Evolutionary conservation across 2,113 vertebrate genomes (phyloP).

Genomic region (Cyprinodon brontotheroides): DNA sequence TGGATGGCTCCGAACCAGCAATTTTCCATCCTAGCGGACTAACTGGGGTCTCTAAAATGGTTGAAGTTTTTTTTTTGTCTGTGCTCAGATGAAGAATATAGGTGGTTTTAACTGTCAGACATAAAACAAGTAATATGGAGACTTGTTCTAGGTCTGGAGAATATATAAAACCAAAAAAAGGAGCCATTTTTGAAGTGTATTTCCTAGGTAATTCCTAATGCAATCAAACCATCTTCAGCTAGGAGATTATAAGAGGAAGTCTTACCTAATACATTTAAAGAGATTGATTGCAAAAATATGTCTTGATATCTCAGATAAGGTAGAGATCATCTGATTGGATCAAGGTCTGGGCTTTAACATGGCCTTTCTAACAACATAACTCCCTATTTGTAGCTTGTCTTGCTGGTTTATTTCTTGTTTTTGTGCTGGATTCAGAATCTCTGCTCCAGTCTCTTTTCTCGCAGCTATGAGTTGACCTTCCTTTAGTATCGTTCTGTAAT

Average conservation of each 20-base stretch:
- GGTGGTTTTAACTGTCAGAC: constrained; percentile 9
- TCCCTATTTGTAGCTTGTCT: neutral
- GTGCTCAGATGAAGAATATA: constrained; percentile 7
- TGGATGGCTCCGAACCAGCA: constrained; percentile 35
- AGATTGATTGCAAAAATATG: neutral
- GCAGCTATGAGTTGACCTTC: neutral
- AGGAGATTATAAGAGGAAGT: neutral
- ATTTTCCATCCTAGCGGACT: constrained; percentile 39
- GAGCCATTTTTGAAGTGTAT: neutral
- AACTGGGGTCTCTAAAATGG: constrained; percentile 32
- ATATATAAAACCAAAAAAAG: neutral
- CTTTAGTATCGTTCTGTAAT: neutral
- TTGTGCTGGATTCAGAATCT: no score
- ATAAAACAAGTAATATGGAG: neutral
- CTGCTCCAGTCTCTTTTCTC: no score
- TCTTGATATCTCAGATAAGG: neutral
- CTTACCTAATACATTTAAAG: neutral
- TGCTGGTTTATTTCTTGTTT: no score
- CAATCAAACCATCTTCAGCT: neutral
- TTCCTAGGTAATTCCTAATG: neutral
- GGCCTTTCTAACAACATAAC: neutral
- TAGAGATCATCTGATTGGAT: neutral
- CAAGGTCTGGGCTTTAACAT: neutral
- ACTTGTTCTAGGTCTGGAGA: constrained; percentile 10
- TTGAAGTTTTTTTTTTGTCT: constrained; percentile 16